Evolutionary conservation across 2,888 invertebrate species (phyloP).

Genomic region (Amiota mariae): DNA sequence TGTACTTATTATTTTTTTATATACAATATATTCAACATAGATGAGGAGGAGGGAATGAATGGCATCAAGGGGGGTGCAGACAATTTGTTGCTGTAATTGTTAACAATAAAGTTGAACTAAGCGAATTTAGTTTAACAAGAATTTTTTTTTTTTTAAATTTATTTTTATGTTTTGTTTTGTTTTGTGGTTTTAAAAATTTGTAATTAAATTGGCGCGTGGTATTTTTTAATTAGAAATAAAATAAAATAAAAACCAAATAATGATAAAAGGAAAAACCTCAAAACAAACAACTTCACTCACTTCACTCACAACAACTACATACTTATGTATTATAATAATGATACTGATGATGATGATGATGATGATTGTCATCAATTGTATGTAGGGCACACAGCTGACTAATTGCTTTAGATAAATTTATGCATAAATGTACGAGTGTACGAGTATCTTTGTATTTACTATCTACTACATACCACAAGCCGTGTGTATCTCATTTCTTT

Average conservation of each 20-base stretch:
- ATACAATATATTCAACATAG: background rate
- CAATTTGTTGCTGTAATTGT: too few relatives aligned
- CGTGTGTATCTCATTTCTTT: background rate
- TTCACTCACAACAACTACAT: background rate
- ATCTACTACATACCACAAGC: background rate
- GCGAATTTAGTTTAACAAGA: too few relatives aligned
- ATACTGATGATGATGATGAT: background rate
- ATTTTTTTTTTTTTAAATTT: too few relatives aligned
- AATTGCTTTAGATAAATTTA: slow-evolving; percentile 37
- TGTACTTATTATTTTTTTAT: too few relatives aligned
- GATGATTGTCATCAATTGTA: slow-evolving; percentile 20
- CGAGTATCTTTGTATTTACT: slow-evolving; percentile 26
- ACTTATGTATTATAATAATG: background rate
- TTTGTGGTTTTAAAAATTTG: slow-evolving; percentile 29
- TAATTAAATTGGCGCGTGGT: slow-evolving; percentile 54
- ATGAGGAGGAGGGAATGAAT: too few relatives aligned
- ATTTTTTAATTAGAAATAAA: slow-evolving; percentile 39
- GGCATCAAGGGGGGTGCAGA: too few relatives aligned
- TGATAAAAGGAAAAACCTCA: too few relatives aligned
- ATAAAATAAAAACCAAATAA: slow-evolving; percentile 30
- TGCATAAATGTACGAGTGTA: background rate
- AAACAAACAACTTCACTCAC: too few relatives aligned
- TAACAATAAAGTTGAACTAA: too few relatives aligned
- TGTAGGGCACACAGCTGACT: slow-evolving; percentile 52
- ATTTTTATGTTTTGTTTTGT: background rate